Percentiles rank a stretch among this genome's conserved stretches.
Conservation (phyloP, 2,113 vertebrate species). For the Menidia beryllina region DNA sequence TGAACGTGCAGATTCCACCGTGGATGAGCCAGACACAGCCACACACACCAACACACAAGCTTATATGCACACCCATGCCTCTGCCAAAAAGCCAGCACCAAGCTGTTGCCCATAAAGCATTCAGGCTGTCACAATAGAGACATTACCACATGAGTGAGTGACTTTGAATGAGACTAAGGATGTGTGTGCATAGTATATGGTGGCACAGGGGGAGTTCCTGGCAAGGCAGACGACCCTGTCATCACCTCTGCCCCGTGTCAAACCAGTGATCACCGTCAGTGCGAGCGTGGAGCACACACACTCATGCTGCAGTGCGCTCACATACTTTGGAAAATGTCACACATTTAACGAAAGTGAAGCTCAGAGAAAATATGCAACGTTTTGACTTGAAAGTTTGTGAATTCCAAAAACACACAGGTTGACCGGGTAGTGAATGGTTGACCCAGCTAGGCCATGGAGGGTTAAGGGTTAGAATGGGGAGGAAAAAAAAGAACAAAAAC, state of each 20-base stretch:
- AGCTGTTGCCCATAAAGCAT: slow-evolving; percentile 81
- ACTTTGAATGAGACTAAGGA: slow-evolving; percentile 72
- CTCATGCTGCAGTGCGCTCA: slow-evolving; percentile 15
- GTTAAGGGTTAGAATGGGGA: slow-evolving; percentile 56
- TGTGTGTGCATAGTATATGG: slow-evolving; percentile 68
- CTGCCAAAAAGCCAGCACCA: slow-evolving; percentile 77
- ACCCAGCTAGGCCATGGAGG: slow-evolving; percentile 45
- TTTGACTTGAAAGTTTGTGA: slow-evolving; percentile 12
- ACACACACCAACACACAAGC: slow-evolving; percentile 31
- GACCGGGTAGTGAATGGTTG: slow-evolving; percentile 35
- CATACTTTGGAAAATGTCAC: slow-evolving; percentile 30
- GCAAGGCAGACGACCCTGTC: slow-evolving; percentile 77
- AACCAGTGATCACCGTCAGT: slow-evolving; percentile 51
- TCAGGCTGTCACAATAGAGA: slow-evolving; percentile 79
- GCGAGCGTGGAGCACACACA: slow-evolving; percentile 42
- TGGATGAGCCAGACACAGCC: slow-evolving; percentile 40
- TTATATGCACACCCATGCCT: slow-evolving; percentile 61
- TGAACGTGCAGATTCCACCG: slow-evolving; percentile 50
- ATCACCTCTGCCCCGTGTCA: slow-evolving; percentile 75
- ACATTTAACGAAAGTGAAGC: slow-evolving; percentile 4
- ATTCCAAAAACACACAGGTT: not conserved
- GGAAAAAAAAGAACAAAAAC: slow-evolving; percentile 48
- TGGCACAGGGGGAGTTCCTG: slow-evolving; percentile 55
- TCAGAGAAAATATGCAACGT: not conserved
- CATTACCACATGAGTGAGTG: slow-evolving; percentile 85